Conservation (phyloP, 2,888 invertebrate species). For the Onchidella celtica region DNA sequence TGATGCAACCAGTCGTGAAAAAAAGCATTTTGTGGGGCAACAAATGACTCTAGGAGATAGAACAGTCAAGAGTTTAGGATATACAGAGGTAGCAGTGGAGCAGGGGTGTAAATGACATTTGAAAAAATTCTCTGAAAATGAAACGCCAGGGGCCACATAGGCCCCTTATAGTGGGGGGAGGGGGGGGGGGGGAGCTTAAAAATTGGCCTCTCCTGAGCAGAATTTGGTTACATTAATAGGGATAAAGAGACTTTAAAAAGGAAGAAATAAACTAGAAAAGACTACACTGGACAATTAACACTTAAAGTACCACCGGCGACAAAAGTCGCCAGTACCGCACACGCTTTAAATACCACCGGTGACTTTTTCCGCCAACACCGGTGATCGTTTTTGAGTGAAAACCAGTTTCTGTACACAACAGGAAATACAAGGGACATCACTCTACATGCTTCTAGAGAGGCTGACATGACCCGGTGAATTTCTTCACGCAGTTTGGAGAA, state of each 20-base stretch:
- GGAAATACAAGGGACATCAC: background rate
- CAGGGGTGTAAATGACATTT: too few species aligned
- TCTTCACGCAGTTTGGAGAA: background rate
- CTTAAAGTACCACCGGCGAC: background rate
- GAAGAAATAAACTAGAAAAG: too few species aligned
- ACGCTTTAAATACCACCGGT: background rate
- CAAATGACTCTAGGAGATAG: background rate
- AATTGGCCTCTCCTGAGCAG: too few species aligned
- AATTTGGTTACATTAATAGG: too few species aligned
- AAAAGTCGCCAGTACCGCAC: background rate
- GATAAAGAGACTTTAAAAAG: too few species aligned
- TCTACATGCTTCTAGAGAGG: background rate
- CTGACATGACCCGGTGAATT: background rate
- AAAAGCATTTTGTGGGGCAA: background rate
- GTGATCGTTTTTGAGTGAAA: background rate
- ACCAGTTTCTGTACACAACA: too few species aligned
- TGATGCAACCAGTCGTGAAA: background rate
- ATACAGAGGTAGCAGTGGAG: background rate
- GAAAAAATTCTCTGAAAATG: too few species aligned
- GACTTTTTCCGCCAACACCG: background rate
- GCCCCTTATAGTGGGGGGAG: too few species aligned
- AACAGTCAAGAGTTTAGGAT: background rate
- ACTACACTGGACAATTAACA: background rate
- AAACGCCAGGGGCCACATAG: too few species aligned
- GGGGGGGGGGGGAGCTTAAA: too few species aligned